Conservation (phyloP, 2,113 vertebrate species). For the Notothenia coriiceps region DNA sequence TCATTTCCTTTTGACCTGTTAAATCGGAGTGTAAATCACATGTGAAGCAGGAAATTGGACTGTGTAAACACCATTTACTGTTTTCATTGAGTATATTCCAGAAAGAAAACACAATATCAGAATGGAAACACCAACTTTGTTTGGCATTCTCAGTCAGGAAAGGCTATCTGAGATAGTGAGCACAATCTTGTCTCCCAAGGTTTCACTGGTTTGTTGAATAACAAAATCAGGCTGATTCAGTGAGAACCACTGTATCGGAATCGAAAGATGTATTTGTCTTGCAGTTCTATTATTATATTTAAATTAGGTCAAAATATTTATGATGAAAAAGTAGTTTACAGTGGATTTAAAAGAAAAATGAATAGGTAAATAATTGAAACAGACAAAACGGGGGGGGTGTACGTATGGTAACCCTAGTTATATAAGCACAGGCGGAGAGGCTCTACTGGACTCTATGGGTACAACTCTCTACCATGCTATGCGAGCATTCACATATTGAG, state of each 20-base stretch:
- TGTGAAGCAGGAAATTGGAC: slow-evolving; percentile 64
- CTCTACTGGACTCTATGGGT: too few relatives aligned
- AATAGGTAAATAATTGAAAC: too few relatives aligned
- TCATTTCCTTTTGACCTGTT: slow-evolving; percentile 5
- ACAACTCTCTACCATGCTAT: too few relatives aligned
- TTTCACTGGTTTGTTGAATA: slow-evolving; percentile 17
- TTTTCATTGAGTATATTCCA: slow-evolving; percentile 65
- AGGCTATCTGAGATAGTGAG: slow-evolving; percentile 54
- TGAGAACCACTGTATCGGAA: slow-evolving; percentile 5
- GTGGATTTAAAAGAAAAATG: background rate
- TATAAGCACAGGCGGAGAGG: too few relatives aligned
- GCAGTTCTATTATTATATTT: background rate
- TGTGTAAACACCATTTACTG: slow-evolving; percentile 63
- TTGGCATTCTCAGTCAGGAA: slow-evolving; percentile 48
- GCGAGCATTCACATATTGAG: too few relatives aligned
- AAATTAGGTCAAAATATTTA: background rate
- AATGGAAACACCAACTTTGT: slow-evolving; percentile 56
- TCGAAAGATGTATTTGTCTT: background rate
- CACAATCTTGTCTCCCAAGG: slow-evolving; percentile 43
- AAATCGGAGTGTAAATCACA: slow-evolving; percentile 31
- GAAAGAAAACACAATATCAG: slow-evolving; percentile 63
- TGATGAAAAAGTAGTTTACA: background rate
- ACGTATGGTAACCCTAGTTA: too few relatives aligned
- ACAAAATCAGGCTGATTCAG: slow-evolving; percentile 7
- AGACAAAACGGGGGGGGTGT: too few relatives aligned